Percentiles rank a stretch among this genome's conserved stretches.
Evolutionary conservation across 1,140 invertebrate species (phyloP).

Genomic region (Caenorhabditis remanei): DNA sequence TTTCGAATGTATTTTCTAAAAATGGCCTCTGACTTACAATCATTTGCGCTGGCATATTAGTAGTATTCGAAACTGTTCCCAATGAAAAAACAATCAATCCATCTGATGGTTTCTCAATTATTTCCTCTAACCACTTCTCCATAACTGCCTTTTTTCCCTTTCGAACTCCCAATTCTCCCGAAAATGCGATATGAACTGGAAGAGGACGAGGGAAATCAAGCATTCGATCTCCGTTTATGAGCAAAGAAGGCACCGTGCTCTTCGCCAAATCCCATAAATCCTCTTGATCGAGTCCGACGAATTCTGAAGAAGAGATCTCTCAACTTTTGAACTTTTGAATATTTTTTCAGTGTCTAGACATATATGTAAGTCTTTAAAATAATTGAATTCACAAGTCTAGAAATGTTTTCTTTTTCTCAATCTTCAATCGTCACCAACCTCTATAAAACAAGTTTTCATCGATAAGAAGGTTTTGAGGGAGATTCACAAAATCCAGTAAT

Average conservation of each 20-base stretch:
- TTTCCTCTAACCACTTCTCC: slow-evolving; percentile 40
- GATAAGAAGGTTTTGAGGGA: slow-evolving; percentile 74
- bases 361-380: no score
- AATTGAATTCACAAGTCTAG: background rate
- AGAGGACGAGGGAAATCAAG: slow-evolving; percentile 77
- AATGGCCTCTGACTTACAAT: slow-evolving; percentile 36
- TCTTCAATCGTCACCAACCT: slow-evolving; percentile 44
- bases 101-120: slow-evolving; percentile 68
- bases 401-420: background rate
- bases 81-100: slow-evolving; percentile 76
- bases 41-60: slow-evolving; percentile 76
- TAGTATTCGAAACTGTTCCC: slow-evolving; percentile 78
- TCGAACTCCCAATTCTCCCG: slow-evolving; percentile 73
- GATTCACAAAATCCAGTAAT: slow-evolving; percentile 75
- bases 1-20: background rate
- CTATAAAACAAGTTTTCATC: slow-evolving; percentile 74
- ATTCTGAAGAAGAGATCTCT: slow-evolving; percentile 24
- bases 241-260: slow-evolving; percentile 68
- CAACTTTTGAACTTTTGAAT: slow-evolving; percentile 19
- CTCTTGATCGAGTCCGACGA: background rate
- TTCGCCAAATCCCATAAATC: slow-evolving; percentile 74
- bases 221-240: slow-evolving; percentile 76
- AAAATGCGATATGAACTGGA: slow-evolving; percentile 72
- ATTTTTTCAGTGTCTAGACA: background rate
- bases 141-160: slow-evolving; percentile 57